Base-by-base conservation (phyloP, 2,888 invertebrate species). In the Myathropa florea region DNA sequence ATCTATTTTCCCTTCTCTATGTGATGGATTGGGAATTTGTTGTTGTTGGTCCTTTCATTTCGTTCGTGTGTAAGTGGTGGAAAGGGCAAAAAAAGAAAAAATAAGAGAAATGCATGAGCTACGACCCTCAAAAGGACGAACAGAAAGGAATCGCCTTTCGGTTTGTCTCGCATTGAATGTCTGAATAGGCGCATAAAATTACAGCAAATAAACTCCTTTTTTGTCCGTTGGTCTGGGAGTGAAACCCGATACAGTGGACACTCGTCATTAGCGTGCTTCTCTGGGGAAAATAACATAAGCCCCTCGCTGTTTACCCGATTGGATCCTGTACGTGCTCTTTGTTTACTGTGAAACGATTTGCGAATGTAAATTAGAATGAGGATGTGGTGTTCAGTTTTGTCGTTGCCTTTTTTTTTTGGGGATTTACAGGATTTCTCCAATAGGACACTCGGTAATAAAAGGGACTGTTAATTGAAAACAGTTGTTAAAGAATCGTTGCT, bases 281-380 rank as follows among this genome's bases (percentile, higher is more conserved):
- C 57, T 23, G 46, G 23, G 60, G 64, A 33, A 71, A 81, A 73
- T 68, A 68, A 82, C 70, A 70, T 39, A 80, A 81, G 67, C 55
- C 77, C 39, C 57, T 82, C 82, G 77, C 53, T 85, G 64, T 72
- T 82, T 59, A 70, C 60, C 68, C 60, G 65, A 60, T 61, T 64
- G 61, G 75, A 78, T 75, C 55, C 71, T 60, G 59, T 75, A 86
- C 86, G 86, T 83, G 86, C 83, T 83, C 81, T 86, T 83, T 86
- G 83, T 83, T 86, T 86, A 79, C 79, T 71, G 67, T 63, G 77
- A 79, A 83, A 83, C 83, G 83, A 83, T 86, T 86, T 86, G 63
- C 83, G 86, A 86, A 86, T 86, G 83, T 75, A 86, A 86, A 86
- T 86, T 83, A 86, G 86, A 86, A 83, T 79, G 86, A 67, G 86